Evolutionary conservation across 2,797 vertebrate species (phyloP).

Genomic region (Gymnoscopelus braueri): DNA sequence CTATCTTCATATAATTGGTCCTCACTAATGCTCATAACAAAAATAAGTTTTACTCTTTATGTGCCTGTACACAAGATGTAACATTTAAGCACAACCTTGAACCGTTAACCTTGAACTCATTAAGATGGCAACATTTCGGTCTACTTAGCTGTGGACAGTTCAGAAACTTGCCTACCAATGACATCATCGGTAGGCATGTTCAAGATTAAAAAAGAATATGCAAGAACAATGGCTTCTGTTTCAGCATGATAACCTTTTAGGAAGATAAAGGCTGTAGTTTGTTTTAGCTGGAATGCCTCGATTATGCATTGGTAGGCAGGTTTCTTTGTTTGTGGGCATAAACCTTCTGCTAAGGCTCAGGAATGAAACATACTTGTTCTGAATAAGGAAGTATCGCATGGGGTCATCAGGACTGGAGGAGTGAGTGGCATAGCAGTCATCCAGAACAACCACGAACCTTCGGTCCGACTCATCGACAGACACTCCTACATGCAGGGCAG

Average conservation of each 20-base stretch:
- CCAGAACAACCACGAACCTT: conserved; percentile 71
- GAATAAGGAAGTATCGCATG: conserved; percentile 74
- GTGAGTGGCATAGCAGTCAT: conserved; percentile 77
- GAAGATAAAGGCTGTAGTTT: no score
- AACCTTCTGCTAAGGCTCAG: background rate
- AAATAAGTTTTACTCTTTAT: no score
- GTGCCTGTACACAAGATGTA: no score
- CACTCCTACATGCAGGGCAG: conserved; percentile 70
- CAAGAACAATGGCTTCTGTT: no score
- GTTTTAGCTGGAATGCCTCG: no score
- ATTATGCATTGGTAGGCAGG: no score
- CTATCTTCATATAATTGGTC: background rate
- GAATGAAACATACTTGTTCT: conserved; percentile 69
- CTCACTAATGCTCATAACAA: background rate
- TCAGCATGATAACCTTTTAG: background rate
- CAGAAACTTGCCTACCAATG: no score
- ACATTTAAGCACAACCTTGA: no score
- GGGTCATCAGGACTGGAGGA: conserved; percentile 48
- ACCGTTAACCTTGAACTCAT: no score
- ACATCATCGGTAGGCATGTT: no score
- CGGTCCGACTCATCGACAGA: conserved; percentile 59
- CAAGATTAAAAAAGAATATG: no score
- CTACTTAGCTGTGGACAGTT: background rate
- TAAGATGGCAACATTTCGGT: no score
- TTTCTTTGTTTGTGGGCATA: background rate